Percentiles rank a stretch among this genome's conserved stretches.
These are phyloP conservation scores for Scotopteryx bipunctaria DNA, from an alignment of 2,888 invertebrate species.

Conservation along the genomic window DNA sequence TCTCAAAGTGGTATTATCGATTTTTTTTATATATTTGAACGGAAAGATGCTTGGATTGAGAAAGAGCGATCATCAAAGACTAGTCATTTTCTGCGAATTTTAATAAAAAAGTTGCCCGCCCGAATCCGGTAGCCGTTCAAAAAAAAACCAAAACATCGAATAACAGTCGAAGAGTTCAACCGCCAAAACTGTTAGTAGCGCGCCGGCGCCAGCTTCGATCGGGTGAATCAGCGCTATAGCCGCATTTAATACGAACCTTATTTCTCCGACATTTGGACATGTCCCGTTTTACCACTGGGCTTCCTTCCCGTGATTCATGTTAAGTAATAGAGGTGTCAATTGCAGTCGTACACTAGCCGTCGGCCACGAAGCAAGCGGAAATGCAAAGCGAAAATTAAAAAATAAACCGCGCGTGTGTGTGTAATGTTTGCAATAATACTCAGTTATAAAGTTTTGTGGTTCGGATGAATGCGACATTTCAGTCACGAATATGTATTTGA, in stretches of 20 bases:
- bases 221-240: constrained; percentile 62
- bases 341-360: constrained; percentile 60
- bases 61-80: constrained; percentile 4
- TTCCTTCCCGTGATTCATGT: constrained; percentile 78
- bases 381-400: constrained; percentile 48
- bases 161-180: constrained; percentile 37
- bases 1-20: too few relatives aligned
- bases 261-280: constrained; percentile 64
- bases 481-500: constrained; percentile 62
- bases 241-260: constrained; percentile 52
- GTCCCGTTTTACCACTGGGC: constrained; percentile 69
- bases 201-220: constrained; percentile 72
- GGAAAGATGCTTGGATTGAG: too few relatives aligned
- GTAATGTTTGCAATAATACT: constrained; percentile 32
- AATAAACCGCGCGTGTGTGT: constrained; percentile 39
- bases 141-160: constrained; percentile 1
- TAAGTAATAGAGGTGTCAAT: constrained; percentile 57
- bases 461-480: constrained; percentile 16
- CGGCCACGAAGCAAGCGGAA: constrained; percentile 53
- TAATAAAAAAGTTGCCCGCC: constrained; percentile 18
- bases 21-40: too few relatives aligned
- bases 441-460: constrained; percentile 25
- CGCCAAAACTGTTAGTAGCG: constrained; percentile 66
- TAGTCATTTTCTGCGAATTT: constrained; percentile 22
- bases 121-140: constrained; percentile 12